A percentile compares a stretch with the other conserved stretches of the same genome.
These are phyloP conservation scores for Zaprionus obscuricornis DNA, from an alignment of 2,888 invertebrate species.

Conservation along the genomic window DNA sequence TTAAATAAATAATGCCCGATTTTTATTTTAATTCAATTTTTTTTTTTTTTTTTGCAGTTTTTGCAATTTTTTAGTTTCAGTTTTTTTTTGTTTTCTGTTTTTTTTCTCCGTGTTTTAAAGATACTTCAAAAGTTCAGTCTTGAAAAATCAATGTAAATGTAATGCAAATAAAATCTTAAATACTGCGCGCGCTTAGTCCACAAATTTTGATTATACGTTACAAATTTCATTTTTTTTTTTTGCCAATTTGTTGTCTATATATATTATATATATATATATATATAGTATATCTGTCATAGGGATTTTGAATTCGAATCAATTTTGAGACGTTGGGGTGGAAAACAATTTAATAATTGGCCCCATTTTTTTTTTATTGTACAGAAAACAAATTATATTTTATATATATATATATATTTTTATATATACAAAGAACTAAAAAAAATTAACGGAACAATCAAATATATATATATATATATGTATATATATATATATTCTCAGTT, in stretches of 20 bases:
- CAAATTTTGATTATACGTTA: constrained; percentile 58
- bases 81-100: constrained; percentile 11
- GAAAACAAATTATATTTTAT: too few relatives aligned
- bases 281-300: constrained; percentile 34
- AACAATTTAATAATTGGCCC: neutral
- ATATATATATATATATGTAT: constrained; percentile 12
- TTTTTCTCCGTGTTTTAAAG: constrained; percentile 30
- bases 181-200: constrained; percentile 50
- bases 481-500: constrained; percentile 32
- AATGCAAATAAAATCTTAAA: constrained; percentile 52
- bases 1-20: too few relatives aligned
- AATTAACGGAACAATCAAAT: too few relatives aligned
- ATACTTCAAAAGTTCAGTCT: constrained; percentile 77
- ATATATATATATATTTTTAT: too few relatives aligned
- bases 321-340: neutral
- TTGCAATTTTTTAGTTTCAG: neutral
- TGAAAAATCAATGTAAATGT: constrained; percentile 67
- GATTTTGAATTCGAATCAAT: neutral
- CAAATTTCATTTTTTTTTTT: constrained; percentile 25
- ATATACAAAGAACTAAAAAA: too few relatives aligned
- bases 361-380: too few relatives aligned
- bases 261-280: constrained; percentile 10
- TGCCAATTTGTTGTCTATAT: neutral
- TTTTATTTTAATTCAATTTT: neutral
- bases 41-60: neutral